Evolutionary conservation across 37 sponge, comb jelly and placozoan species (phyloP), one percentile per base, ranked within the genome.

Genomic region (Aphrocallistes beatrix): DNA sequence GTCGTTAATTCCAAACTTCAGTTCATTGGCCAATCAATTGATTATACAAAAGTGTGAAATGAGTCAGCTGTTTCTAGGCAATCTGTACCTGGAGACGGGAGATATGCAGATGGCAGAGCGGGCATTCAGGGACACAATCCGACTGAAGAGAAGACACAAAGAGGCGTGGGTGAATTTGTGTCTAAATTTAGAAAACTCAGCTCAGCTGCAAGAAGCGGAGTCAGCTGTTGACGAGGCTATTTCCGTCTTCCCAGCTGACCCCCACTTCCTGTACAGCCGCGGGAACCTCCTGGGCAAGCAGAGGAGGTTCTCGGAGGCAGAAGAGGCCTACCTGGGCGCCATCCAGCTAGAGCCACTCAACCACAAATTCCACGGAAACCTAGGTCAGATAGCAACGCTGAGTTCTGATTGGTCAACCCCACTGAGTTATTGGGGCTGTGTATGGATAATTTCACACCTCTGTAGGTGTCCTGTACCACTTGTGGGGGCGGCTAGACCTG

Each of bases 161-260:
- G 82, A 81, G 38, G 87, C 94, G 0, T 94, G 94, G 94, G 60
- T 19, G 36, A 94, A 94, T 84, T 40, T 94, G 51, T 92, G 84
- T 28, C 87, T 94, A 1, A 38, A 90, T 1, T 87, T 87, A 81
- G 87, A 92, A 37, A 86, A 90, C 83, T 50, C 81, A 17, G 50
- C 32, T 16, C 84, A 39, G 83, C 38, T 49, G 36, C 36, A 88
- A 6, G 83, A 86, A n/a, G 90, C 94, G 50, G 94, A 89, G 82
- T 30, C n/a, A 50, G 87, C 84, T 3, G 9, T 86, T 85, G 88
- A 82, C 37, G 86, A 88, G 84, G 94, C 91, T 17, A 86, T 89
- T 23, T 21, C 37, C 0, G 38, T 85, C 9, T 38, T 91, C 37
- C 91, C 94, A 0, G 39, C 51, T 16, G 0, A 37, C 13, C 50